phyloP scores from a whole-genome alignment of 53 echinoderm and acorn worm genomes.

The Luidia sarsii region DNA sequence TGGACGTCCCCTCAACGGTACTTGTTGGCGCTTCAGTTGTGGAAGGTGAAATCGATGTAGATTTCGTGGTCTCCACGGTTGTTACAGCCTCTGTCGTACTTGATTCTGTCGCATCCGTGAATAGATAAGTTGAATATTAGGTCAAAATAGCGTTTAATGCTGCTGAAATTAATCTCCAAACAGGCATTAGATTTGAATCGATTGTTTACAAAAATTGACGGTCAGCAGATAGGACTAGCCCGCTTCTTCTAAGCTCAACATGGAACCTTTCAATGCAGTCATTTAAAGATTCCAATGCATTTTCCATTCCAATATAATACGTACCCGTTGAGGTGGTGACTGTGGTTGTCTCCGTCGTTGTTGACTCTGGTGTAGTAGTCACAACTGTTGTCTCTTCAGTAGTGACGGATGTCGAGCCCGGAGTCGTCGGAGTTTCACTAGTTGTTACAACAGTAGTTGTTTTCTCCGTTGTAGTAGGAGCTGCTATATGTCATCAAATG shows the following conservation, averaged over 20 bases:
- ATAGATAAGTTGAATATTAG: no score
- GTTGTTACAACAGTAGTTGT: neutral
- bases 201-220: neutral
- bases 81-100: neutral
- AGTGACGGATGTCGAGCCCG: neutral
- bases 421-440: neutral
- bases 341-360: neutral
- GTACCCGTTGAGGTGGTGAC: neutral
- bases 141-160: no score
- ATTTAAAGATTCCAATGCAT: no score
- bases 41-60: neutral
- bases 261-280: no score
- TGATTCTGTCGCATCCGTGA: neutral
- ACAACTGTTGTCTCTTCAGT: neutral
- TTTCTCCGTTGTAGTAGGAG: neutral
- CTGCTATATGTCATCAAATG: no score
- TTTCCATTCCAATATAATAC: no score
- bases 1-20: constrained; percentile 5
- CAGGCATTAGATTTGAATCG: neutral
- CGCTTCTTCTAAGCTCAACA: neutral
- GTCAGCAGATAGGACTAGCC: neutral
- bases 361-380: neutral
- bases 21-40: constrained; percentile 28
- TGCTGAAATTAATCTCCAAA: neutral
- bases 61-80: neutral